Evolutionary conservation across 2,797 vertebrate genomes (phyloP).

Genomic region (Pteronotus mesoamericanus): DNA sequence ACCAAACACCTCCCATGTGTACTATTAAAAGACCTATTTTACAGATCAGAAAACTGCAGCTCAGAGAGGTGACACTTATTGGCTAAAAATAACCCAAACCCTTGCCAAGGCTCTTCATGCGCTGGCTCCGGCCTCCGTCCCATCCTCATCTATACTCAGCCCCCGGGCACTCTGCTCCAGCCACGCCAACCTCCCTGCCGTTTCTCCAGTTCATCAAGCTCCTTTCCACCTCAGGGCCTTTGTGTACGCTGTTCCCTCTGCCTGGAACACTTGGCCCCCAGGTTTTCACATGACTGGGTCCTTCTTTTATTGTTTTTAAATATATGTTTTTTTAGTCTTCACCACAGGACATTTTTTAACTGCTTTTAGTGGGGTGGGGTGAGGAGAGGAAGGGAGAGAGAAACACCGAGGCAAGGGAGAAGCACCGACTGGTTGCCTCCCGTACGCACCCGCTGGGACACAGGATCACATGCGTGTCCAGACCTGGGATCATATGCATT

Average conservation of each 20-base stretch:
- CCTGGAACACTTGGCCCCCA: background rate
- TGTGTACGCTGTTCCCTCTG: background rate
- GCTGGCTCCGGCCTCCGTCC: background rate
- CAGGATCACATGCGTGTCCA: too few relatives aligned
- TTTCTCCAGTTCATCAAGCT: background rate
- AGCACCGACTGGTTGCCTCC: background rate
- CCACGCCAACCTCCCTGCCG: background rate
- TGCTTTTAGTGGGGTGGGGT: background rate
- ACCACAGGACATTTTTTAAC: background rate
- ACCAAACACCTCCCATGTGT: background rate
- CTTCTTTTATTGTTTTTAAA: background rate
- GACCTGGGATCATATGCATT: too few relatives aligned
- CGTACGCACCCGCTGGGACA: rapidly evolving
- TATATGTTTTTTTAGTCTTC: background rate
- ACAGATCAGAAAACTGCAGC: background rate
- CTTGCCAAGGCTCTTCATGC: background rate
- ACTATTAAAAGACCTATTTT: background rate
- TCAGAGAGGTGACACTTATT: background rate
- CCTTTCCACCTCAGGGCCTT: background rate
- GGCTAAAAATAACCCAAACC: background rate
- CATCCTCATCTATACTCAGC: background rate
- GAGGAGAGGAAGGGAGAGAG: too few relatives aligned
- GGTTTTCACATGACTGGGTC: background rate
- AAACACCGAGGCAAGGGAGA: background rate
- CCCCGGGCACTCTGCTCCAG: background rate